Percentiles rank a stretch among this genome's conserved stretches.
These are phyloP conservation scores for Rhimphoctona megacephalus DNA, from an alignment of 2,888 invertebrate species.

Conservation along the genomic window DNA sequence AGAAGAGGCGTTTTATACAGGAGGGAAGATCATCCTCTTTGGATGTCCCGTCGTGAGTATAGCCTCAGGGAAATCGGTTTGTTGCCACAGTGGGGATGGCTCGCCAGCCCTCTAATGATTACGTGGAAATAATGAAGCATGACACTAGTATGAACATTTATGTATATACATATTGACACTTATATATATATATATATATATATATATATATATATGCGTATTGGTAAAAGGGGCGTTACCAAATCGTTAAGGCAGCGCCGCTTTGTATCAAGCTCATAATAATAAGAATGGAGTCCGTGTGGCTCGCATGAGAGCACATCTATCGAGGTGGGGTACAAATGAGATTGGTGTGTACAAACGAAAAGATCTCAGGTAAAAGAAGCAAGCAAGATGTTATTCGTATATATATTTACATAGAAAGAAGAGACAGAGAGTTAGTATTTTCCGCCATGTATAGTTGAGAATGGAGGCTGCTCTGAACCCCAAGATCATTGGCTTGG, in stretches of 20 bases:
- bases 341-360: slow-evolving; percentile 70
- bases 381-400: slow-evolving; percentile 12
- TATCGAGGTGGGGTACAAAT: slow-evolving; percentile 78
- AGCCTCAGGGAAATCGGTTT: slow-evolving; percentile 38
- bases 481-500: slow-evolving; percentile 79
- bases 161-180: not conserved
- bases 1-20: slow-evolving; percentile 40
- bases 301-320: slow-evolving; percentile 53
- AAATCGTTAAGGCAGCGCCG: slow-evolving; percentile 58
- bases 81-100: slow-evolving; percentile 73
- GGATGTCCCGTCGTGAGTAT: slow-evolving; percentile 12
- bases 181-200: not conserved
- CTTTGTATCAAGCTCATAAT: slow-evolving; percentile 61
- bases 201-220: slow-evolving; percentile 63
- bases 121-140: slow-evolving; percentile 82
- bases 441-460: slow-evolving; percentile 51
- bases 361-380: slow-evolving; percentile 47
- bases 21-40: slow-evolving; percentile 36
- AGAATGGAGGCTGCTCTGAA: slow-evolving; percentile 78
- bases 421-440: slow-evolving; percentile 43
- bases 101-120: slow-evolving; percentile 76
- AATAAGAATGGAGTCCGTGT: slow-evolving; percentile 68
- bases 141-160: slow-evolving; percentile 70
- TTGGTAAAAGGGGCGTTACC: slow-evolving; percentile 79
- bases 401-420: slow-evolving; percentile 21